Evolutionary conservation across 2,797 vertebrate species (phyloP).

Genomic region (Ctenopoma kingsleyae): DNA sequence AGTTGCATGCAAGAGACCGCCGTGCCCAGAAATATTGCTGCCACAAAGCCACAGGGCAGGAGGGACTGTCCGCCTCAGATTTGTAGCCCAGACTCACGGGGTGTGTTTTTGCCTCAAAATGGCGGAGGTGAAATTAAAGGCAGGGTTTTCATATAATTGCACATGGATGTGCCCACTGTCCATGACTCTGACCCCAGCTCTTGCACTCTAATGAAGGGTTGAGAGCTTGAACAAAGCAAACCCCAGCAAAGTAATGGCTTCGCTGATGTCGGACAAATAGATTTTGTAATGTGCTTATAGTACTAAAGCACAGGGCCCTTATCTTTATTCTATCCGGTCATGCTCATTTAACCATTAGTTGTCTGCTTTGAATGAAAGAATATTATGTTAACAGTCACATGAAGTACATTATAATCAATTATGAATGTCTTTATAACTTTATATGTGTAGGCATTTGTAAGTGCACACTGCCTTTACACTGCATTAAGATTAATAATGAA

Average conservation of each 20-base stretch:
- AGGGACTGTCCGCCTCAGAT: slow-evolving; percentile 69
- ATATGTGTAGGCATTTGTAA: slow-evolving; percentile 21
- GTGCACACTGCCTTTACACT: slow-evolving; percentile 33
- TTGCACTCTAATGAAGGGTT: slow-evolving; percentile 75
- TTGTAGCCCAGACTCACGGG: slow-evolving; percentile 66
- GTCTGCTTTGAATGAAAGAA: slow-evolving; percentile 38
- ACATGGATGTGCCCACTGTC: slow-evolving; percentile 75
- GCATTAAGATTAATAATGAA: slow-evolving; percentile 68
- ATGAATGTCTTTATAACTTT: slow-evolving; percentile 51
- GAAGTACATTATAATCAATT: slow-evolving; percentile 64
- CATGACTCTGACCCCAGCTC: slow-evolving; percentile 70
- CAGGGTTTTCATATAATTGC: slow-evolving; percentile 78
- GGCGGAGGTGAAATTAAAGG: slow-evolving; percentile 81
- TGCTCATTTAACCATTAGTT: slow-evolving; percentile 51
- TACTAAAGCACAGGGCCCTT: slow-evolving; percentile 36
- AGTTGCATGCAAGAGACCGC: slow-evolving; percentile 66
- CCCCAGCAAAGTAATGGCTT: slow-evolving; percentile 49
- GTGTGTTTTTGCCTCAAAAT: slow-evolving; percentile 75
- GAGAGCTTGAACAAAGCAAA: slow-evolving; percentile 57
- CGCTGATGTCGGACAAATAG: slow-evolving; percentile 48
- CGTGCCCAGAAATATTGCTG: slow-evolving; percentile 71
- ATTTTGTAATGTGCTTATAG: slow-evolving; percentile 58
- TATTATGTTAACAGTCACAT: slow-evolving; percentile 44
- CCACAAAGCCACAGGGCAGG: slow-evolving; percentile 79
- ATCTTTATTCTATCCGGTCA: slow-evolving; percentile 46